Conservation (phyloP, 2,797 vertebrate genomes). For the Rhynchotus rufescens region DNA sequence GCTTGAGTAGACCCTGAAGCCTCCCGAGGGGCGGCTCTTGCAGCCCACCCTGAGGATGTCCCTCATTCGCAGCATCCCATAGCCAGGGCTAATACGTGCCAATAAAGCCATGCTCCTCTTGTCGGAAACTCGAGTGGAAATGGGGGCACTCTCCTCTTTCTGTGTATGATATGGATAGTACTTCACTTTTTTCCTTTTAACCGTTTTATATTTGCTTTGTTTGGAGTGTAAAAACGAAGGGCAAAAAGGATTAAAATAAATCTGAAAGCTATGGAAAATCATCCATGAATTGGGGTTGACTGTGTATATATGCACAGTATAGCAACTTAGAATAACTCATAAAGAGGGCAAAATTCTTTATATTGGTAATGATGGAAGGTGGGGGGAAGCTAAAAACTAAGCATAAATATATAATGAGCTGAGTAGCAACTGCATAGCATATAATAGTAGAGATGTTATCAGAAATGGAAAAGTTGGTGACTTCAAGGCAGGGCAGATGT, state of each 20-base stretch:
- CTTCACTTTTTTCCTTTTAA: accelerated
- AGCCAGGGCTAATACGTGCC: not conserved
- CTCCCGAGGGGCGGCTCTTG: not conserved
- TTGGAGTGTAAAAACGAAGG: not conserved
- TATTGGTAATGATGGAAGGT: not conserved
- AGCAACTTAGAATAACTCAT: not conserved
- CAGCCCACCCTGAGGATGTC: not conserved
- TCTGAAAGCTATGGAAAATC: not conserved
- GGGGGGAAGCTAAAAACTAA: not conserved
- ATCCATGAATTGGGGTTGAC: not conserved
- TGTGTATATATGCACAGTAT: not conserved
- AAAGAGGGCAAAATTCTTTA: not conserved
- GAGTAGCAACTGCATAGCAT: not conserved
- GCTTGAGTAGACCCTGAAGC: not conserved
- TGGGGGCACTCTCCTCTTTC: not conserved
- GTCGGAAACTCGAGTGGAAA: not conserved
- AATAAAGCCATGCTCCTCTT: not conserved
- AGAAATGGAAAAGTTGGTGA: not conserved
- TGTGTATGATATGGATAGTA: not conserved
- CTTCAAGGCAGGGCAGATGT: not conserved
- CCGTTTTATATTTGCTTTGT: accelerated
- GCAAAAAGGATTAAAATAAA: no score
- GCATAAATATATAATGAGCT: not conserved
- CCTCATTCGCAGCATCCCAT: not conserved
- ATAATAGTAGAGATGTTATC: not conserved